Percentiles rank a stretch among this genome's conserved stretches.
These are phyloP conservation scores for Lampropteryx suffumata DNA, from an alignment of 2,888 invertebrate genomes.

Conservation along the genomic window DNA sequence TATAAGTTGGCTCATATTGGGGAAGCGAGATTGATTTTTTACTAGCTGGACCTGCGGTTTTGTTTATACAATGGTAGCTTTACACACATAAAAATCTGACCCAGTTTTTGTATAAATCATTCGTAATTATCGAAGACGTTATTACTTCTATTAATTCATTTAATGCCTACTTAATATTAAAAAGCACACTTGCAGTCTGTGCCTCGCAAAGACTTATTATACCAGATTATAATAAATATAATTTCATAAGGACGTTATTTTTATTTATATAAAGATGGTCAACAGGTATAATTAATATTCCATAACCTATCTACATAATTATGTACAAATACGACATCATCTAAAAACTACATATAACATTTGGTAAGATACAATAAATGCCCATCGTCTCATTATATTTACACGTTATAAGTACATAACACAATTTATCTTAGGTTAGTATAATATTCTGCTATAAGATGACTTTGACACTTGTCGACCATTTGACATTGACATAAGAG, in stretches of 20 bases:
- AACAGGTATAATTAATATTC: constrained; percentile 18
- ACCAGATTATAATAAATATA: constrained; percentile 5
- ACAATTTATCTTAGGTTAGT: too few relatives aligned
- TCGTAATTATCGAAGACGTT: too few relatives aligned
- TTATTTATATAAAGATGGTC: constrained; percentile 19
- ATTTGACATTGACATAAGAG: constrained; percentile 15
- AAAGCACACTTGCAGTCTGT: constrained; percentile 39
- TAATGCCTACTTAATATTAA: constrained; percentile 14
- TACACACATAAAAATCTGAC: too few relatives aligned
- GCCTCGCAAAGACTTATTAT: constrained; percentile 44
- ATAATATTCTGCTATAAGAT: not conserved
- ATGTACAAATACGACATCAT: constrained; percentile 26
- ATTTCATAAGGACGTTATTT: constrained; percentile 22
- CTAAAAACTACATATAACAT: constrained; percentile 10
- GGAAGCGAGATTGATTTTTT: too few relatives aligned
- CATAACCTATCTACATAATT: constrained; percentile 18
- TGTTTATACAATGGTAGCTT: too few relatives aligned
- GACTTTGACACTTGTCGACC: constrained; percentile 1
- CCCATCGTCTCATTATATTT: constrained; percentile 13
- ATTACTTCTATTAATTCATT: constrained; percentile 1
- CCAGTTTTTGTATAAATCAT: too few relatives aligned
- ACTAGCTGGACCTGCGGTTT: too few relatives aligned
- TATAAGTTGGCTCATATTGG: too few relatives aligned
- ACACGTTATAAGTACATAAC: constrained; percentile 5
- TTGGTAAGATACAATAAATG: constrained; percentile 25